phyloP scores from a whole-genome alignment of 2,113 vertebrate genomes.

The Notechis scutatus region DNA sequence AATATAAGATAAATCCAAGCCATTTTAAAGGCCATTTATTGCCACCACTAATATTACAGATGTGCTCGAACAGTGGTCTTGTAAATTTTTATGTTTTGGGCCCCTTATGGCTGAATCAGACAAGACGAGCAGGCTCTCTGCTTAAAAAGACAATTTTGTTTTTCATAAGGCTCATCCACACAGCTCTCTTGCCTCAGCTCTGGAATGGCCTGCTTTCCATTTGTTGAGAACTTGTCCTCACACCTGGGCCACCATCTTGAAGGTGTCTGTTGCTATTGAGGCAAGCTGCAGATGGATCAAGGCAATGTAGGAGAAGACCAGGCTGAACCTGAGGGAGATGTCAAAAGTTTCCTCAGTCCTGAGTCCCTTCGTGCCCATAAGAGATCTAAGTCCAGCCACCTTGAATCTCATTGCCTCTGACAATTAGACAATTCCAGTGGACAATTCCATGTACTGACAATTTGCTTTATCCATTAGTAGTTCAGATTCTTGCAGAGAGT shows the following conservation, averaged over 20 bases:
- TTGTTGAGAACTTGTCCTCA: not conserved
- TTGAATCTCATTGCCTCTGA: not conserved
- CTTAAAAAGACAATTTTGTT: not conserved
- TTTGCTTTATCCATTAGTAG: not conserved
- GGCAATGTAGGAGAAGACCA: not conserved
- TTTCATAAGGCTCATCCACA: not conserved
- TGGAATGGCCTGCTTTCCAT: not conserved
- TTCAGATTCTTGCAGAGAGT: not conserved
- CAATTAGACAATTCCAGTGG: not conserved
- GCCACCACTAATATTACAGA: not conserved
- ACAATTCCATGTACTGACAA: not conserved
- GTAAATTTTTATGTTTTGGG: not conserved
- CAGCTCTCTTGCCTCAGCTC: not conserved
- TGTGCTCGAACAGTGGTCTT: not conserved
- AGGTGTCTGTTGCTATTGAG: not conserved
- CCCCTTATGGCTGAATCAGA: not conserved
- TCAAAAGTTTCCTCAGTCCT: not conserved
- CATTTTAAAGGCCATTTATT: not conserved
- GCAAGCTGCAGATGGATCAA: not conserved
- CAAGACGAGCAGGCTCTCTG: not conserved
- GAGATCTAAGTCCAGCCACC: not conserved
- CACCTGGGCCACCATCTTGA: not conserved
- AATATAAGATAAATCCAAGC: not conserved
- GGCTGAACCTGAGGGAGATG: not conserved
- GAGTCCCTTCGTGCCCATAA: not conserved